phyloP scores from a whole-genome alignment of 1,140 invertebrate genomes.

The Drosophila willistoni region DNA sequence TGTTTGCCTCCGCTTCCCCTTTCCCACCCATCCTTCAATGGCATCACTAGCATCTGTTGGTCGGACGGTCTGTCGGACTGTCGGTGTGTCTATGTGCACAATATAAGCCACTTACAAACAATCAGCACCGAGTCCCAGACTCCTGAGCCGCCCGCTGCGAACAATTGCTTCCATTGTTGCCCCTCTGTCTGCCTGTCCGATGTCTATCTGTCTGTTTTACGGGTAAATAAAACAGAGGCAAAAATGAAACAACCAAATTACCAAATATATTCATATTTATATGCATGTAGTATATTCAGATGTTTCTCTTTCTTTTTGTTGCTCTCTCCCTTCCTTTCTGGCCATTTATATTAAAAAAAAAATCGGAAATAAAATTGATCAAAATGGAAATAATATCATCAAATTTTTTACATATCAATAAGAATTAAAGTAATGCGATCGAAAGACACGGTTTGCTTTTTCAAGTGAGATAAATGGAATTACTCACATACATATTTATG shows the following conservation, averaged over 20 bases:
- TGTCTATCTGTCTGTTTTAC: conserved; percentile 34
- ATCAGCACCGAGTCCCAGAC: conserved; percentile 61
- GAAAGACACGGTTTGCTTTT: conserved; percentile 37
- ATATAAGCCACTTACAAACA: conserved; percentile 80
- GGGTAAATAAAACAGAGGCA: conserved; percentile 65
- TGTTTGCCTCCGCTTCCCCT: background rate
- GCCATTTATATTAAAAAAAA: conserved; percentile 15
- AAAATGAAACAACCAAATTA: conserved; percentile 28
- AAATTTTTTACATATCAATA: conserved; percentile 40
- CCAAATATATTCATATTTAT: conserved; percentile 53
- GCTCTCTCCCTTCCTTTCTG: background rate
- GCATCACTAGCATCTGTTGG: conserved; percentile 7
- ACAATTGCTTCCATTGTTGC: conserved; percentile 65
- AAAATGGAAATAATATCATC: conserved; percentile 45
- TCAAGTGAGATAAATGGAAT: conserved; percentile 40
- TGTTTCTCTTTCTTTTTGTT: conserved; percentile 17
- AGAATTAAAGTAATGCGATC: conserved; percentile 34
- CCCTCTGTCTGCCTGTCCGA: conserved; percentile 9
- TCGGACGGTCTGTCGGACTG: conserved; percentile 21
- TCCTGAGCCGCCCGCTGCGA: conserved; percentile 44
- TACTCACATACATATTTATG: conserved; percentile 10
- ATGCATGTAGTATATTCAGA: background rate
- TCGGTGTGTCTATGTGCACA: conserved; percentile 59
- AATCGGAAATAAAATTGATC: conserved; percentile 38
- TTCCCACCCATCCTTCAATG: background rate